These are phyloP conservation scores for Cyphomyrus discorhynchus DNA, from an alignment of 2,113 vertebrate species.

Conservation along the genomic window DNA sequence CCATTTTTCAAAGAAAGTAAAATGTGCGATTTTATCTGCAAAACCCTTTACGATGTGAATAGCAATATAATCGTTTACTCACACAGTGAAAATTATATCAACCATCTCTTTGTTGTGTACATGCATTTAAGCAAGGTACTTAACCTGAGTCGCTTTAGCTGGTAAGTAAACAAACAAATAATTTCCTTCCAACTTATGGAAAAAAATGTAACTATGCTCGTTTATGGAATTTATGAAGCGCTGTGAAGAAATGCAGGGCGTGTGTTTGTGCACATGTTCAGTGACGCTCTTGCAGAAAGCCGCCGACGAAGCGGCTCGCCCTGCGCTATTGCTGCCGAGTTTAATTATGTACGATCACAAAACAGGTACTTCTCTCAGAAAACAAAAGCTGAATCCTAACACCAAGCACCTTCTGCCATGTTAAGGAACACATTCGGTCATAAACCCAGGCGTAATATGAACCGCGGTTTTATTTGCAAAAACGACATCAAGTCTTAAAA, in stretches of 20 bases:
- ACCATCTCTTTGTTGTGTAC: not conserved
- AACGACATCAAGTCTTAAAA: conserved; percentile 8
- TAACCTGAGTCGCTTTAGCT: not conserved
- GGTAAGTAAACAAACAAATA: not conserved
- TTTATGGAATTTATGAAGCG: not conserved
- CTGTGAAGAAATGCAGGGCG: not conserved
- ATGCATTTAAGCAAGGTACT: not conserved
- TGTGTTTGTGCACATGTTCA: not conserved
- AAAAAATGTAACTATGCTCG: not conserved
- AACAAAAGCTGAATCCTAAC: not conserved
- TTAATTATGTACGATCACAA: not conserved
- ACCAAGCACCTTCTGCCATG: not conserved
- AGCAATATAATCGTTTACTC: not conserved
- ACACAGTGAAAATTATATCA: not conserved
- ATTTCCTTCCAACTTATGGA: not conserved
- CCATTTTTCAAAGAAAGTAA: conserved; percentile 2
- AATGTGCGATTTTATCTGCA: not conserved
- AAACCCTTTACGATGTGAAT: not conserved
- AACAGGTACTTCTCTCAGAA: not conserved
- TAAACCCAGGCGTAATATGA: not conserved
- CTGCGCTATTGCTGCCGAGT: not conserved
- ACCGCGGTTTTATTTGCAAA: conserved; percentile 12
- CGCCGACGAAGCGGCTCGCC: not conserved
- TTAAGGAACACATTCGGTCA: not conserved
- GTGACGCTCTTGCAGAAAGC: not conserved